Percentiles rank a stretch among this genome's conserved stretches.
These are phyloP conservation scores for Hanleya hanleyi DNA, from an alignment of 2,888 invertebrate species.

Conservation along the genomic window DNA sequence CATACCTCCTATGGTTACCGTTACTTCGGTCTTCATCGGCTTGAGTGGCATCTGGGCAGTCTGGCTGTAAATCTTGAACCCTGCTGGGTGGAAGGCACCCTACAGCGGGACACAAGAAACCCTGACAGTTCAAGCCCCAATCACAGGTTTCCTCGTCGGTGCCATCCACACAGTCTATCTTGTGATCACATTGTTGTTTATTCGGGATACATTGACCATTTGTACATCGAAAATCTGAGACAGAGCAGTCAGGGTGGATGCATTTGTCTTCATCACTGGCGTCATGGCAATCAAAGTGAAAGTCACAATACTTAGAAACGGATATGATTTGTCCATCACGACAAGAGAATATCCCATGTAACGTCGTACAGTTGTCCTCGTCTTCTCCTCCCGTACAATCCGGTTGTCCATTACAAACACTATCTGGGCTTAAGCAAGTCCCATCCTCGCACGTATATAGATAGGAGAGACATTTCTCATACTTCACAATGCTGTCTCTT, in stretches of 20 bases:
- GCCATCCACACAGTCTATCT: background rate
- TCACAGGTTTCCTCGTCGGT: background rate
- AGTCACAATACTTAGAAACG: background rate
- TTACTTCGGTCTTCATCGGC: background rate
- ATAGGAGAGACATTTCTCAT: background rate
- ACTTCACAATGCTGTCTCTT: background rate
- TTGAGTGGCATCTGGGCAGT: background rate
- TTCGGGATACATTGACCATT: background rate
- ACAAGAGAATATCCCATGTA: background rate
- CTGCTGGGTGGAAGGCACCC: background rate
- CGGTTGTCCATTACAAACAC: background rate
- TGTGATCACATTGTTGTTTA: background rate
- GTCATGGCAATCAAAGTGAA: background rate
- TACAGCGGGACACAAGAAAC: background rate
- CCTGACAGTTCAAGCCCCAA: background rate
- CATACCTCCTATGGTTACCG: background rate
- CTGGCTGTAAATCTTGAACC: background rate
- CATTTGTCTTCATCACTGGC: background rate
- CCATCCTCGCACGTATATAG: background rate
- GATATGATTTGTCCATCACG: background rate
- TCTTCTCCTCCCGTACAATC: constrained; percentile 6
- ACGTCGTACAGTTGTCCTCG: background rate
- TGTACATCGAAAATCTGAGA: background rate
- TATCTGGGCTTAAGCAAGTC: background rate
- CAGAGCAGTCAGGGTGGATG: background rate